Evolutionary conservation across 2,113 vertebrate species (phyloP).

Genomic region (Eulacestoma nigropectus): DNA sequence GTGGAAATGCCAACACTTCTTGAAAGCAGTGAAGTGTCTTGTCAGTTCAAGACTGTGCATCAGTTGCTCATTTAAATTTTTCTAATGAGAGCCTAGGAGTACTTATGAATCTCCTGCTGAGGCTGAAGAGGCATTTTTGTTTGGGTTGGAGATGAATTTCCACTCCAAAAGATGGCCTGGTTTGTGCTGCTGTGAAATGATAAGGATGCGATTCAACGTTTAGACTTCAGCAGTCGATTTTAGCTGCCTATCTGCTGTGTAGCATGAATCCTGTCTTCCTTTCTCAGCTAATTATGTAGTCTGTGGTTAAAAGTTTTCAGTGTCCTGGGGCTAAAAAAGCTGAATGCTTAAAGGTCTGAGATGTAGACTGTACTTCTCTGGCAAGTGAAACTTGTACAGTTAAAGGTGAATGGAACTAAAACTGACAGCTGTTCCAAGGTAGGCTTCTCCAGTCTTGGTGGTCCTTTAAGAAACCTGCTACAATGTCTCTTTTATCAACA

Average conservation of each 20-base stretch:
- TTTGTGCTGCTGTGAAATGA: background rate
- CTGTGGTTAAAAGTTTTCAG: background rate
- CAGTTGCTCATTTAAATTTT: slow-evolving; percentile 30
- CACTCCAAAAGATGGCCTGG: background rate
- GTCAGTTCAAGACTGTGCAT: background rate
- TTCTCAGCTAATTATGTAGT: background rate
- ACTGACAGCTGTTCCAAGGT: background rate
- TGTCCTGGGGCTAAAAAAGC: background rate
- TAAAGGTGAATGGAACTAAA: background rate
- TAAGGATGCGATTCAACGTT: background rate
- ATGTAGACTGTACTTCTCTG: background rate
- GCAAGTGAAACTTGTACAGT: background rate
- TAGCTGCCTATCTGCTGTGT: background rate
- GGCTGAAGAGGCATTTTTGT: background rate
- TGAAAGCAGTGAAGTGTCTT: background rate
- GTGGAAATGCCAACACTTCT: background rate
- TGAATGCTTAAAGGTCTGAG: background rate
- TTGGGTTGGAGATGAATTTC: background rate
- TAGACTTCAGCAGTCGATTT: background rate
- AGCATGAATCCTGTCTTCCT: background rate
- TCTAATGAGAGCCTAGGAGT: slow-evolving; percentile 4
- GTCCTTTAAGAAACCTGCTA: background rate
- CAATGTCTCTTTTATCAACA: background rate
- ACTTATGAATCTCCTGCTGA: background rate
- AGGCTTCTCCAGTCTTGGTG: background rate